phyloP scores from a whole-genome alignment of 2,888 invertebrate genomes.

The Heliconius charithonia region DNA sequence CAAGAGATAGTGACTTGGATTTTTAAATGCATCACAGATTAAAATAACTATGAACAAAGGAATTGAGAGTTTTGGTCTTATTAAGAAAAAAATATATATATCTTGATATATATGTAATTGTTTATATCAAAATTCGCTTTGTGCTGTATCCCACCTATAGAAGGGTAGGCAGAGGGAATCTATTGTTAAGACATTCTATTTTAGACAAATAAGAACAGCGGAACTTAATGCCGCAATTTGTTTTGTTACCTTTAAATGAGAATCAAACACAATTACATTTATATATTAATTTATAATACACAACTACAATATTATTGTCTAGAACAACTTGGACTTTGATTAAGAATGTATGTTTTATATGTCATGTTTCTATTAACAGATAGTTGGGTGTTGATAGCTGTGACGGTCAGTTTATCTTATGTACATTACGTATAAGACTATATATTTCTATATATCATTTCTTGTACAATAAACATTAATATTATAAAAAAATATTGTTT shows the following conservation, averaged over 20 bases:
- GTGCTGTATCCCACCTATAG: background rate
- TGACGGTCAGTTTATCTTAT: background rate
- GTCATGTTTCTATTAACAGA: conserved; percentile 26
- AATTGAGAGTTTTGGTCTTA: background rate
- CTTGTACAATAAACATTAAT: background rate
- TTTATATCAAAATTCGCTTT: background rate
- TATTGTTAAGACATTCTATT: background rate
- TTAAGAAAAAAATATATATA: background rate
- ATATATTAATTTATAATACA: background rate
- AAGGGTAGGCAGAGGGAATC: background rate
- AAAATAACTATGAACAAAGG: conserved; percentile 35
- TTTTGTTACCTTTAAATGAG: background rate
- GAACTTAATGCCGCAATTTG: background rate
- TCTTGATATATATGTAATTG: background rate
- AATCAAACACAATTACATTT: background rate
- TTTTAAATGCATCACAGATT: conserved; percentile 35
- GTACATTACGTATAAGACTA: background rate
- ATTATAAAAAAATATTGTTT: background rate
- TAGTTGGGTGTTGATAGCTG: background rate
- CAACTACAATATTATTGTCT: background rate
- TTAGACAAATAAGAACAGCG: background rate
- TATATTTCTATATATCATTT: too few relatives aligned
- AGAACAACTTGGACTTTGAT: background rate
- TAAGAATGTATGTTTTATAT: background rate
- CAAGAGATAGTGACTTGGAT: conserved; percentile 31